Conservation (phyloP, 2,797 vertebrate species). For the Leuciscus waleckii region DNA sequence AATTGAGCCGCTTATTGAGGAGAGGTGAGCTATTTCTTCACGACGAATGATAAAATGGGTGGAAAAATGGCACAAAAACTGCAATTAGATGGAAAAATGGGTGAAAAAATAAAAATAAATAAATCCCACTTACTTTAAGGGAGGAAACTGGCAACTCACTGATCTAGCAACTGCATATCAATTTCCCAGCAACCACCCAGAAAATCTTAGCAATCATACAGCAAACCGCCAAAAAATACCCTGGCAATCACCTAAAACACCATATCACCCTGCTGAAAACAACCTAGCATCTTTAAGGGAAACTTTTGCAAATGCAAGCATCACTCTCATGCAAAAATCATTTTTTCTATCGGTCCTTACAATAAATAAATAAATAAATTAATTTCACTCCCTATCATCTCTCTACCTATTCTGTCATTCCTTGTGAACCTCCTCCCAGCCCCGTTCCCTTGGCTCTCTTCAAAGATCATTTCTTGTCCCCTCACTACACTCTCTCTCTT, state of each 20-base stretch:
- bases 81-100: background rate
- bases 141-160: background rate
- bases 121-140: background rate
- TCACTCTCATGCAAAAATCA: background rate
- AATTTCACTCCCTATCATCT: background rate
- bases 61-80: background rate
- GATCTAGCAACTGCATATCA: background rate
- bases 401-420: slow-evolving; percentile 26
- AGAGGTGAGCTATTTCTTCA: slow-evolving; percentile 11
- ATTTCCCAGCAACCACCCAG: background rate
- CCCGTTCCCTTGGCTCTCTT: slow-evolving; percentile 2
- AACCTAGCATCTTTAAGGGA: background rate
- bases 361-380: background rate
- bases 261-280: background rate
- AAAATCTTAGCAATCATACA: background rate
- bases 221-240: background rate
- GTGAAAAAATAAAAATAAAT: background rate
- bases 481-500: slow-evolving; percentile 16
- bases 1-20: background rate
- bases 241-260: background rate
- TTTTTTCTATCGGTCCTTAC: background rate
- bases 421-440: slow-evolving; percentile 15
- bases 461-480: slow-evolving; percentile 28
- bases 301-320: background rate
- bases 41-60: background rate